These are phyloP conservation scores for Emmelina monodactyla DNA, from an alignment of 2,888 invertebrate genomes.

Conservation along the genomic window DNA sequence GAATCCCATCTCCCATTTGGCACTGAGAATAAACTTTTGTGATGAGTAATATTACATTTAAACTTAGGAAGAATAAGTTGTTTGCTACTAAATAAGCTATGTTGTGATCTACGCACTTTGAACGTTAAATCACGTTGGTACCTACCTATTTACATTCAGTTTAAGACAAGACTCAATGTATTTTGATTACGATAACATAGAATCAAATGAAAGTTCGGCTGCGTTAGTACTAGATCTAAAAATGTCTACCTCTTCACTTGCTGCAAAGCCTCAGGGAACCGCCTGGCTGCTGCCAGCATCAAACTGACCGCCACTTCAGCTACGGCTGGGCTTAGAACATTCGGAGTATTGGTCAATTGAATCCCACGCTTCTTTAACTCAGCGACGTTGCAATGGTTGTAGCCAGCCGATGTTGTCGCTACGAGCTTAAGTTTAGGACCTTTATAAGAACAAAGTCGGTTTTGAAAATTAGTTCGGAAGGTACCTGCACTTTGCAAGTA, in stretches of 20 bases:
- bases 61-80: too few relatives aligned
- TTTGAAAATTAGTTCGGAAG: background rate
- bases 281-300: slow-evolving; percentile 76
- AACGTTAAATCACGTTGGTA: too few relatives aligned
- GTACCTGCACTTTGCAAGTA: background rate
- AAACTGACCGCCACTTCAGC: slow-evolving; percentile 84
- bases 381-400: slow-evolving; percentile 82
- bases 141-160: too few relatives aligned
- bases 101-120: too few relatives aligned
- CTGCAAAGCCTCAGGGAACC: slow-evolving; percentile 78
- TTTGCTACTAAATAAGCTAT: too few relatives aligned
- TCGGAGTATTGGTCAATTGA: slow-evolving; percentile 82
- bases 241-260: slow-evolving; percentile 68
- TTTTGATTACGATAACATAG: too few relatives aligned
- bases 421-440: slow-evolving; percentile 80
- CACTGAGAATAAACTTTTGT: slow-evolving; percentile 60
- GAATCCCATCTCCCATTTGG: slow-evolving; percentile 73
- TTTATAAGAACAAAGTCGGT: slow-evolving; percentile 17
- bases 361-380: slow-evolving; percentile 79
- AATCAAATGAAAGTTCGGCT: too few relatives aligned
- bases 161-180: too few relatives aligned
- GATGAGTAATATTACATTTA: too few relatives aligned
- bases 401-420: slow-evolving; percentile 86
- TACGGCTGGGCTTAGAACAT: slow-evolving; percentile 78
- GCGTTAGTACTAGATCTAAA: too few relatives aligned